These are phyloP conservation scores for Seriola dumerili DNA, from an alignment of 2,113 vertebrate species.

Conservation along the genomic window DNA sequence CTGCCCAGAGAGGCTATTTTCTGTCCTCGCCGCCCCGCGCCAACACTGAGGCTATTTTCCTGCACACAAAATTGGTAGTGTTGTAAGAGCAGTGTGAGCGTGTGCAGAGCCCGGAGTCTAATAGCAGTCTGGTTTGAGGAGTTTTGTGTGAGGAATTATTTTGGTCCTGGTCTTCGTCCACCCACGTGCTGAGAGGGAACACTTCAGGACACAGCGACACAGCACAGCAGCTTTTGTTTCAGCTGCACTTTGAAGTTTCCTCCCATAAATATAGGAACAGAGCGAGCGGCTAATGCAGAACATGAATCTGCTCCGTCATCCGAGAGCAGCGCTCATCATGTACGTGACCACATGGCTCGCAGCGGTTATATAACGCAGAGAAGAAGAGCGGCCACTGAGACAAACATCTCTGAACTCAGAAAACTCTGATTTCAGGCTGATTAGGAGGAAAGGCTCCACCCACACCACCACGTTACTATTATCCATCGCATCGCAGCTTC, in stretches of 20 bases:
- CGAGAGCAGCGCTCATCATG: neutral
- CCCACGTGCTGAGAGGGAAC: neutral
- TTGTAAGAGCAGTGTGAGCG: conserved; percentile 14
- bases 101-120: neutral
- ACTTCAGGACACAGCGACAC: conserved; percentile 15
- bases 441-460: too few relatives aligned
- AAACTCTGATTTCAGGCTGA: too few relatives aligned
- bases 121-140: conserved; percentile 24
- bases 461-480: too few relatives aligned
- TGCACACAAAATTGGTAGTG: conserved; percentile 43
- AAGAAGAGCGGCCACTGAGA: too few relatives aligned
- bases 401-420: too few relatives aligned
- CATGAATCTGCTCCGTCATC: neutral
- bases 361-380: too few relatives aligned
- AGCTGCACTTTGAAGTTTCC: neutral
- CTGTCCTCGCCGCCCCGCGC: neutral
- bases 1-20: conserved; percentile 14
- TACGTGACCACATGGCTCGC: neutral
- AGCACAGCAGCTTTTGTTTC: conserved; percentile 52
- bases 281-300: conserved; percentile 16
- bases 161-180: conserved; percentile 28
- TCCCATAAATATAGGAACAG: conserved; percentile 7
- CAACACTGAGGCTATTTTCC: conserved; percentile 31
- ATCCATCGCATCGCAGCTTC: too few relatives aligned
- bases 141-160: conserved; percentile 27